Conservation (phyloP, 1,140 invertebrate species). For the Atta texana region DNA sequence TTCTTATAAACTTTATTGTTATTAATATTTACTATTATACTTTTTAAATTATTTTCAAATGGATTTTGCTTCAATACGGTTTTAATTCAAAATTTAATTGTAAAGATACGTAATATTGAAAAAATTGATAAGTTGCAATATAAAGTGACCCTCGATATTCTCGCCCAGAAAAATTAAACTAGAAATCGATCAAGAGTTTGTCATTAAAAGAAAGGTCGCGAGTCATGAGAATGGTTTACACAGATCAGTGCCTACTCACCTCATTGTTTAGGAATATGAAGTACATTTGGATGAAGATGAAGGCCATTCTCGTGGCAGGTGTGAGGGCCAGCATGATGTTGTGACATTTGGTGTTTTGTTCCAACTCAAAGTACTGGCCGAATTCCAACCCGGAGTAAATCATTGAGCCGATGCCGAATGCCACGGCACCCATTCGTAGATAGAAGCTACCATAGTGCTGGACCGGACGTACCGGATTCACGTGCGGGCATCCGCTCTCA, state of each 20-base stretch:
- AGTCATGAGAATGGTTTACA: neutral
- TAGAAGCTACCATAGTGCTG: conserved; percentile 97
- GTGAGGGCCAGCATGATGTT: conserved; percentile 95
- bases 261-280: conserved; percentile 98
- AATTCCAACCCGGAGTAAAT: conserved; percentile 98
- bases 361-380: conserved; percentile 96
- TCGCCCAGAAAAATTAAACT: neutral
- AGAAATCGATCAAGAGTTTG: neutral
- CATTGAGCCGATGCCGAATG: conserved; percentile 97
- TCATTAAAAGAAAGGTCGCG: neutral
- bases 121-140: neutral
- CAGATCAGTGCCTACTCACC: conserved; percentile 84
- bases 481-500: conserved; percentile 81
- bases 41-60: neutral
- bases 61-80: neutral
- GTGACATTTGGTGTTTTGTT: conserved; percentile 93
- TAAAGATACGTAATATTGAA: neutral
- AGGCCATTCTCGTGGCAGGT: conserved; percentile 95
- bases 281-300: conserved; percentile 98
- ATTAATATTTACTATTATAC: neutral
- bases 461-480: conserved; percentile 80
- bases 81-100: neutral
- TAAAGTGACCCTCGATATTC: neutral
- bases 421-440: conserved; percentile 96
- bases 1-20: neutral